phyloP scores from a whole-genome alignment of 2,888 invertebrate genomes.

The Ichneumoninae sp. region DNA sequence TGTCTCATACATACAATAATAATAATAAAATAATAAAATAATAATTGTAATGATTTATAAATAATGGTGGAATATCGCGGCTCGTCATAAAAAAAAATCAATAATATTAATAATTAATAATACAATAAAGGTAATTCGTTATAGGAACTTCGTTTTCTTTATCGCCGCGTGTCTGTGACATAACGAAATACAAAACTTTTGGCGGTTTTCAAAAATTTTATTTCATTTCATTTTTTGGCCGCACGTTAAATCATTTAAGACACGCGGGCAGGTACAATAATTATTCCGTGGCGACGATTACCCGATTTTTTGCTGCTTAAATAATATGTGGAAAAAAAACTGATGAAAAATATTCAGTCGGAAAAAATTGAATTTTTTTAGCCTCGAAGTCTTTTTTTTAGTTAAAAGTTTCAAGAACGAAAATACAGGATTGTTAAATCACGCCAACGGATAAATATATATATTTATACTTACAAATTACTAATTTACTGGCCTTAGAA shows the following conservation, averaged over 20 bases:
- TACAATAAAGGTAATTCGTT: constrained; percentile 50
- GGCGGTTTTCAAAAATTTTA: background rate
- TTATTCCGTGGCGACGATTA: constrained; percentile 51
- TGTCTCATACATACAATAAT: constrained; percentile 21
- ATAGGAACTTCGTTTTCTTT: constrained; percentile 58
- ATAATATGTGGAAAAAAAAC: constrained; percentile 1
- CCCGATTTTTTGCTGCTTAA: constrained; percentile 8
- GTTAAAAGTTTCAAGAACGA: constrained; percentile 3
- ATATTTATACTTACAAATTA: constrained; percentile 37
- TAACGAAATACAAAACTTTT: background rate
- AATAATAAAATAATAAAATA: constrained; percentile 40
- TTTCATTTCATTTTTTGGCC: constrained; percentile 1
- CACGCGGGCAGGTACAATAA: constrained; percentile 58
- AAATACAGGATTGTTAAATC: constrained; percentile 15
- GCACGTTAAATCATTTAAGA: constrained; percentile 18
- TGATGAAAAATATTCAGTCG: constrained; percentile 25
- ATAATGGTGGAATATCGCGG: constrained; percentile 33
- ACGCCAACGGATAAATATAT: constrained; percentile 37
- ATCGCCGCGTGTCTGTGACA: constrained; percentile 23
- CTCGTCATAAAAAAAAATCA: constrained; percentile 1
- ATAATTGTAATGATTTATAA: constrained; percentile 40
- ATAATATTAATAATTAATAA: constrained; percentile 56
- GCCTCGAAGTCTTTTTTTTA: background rate
- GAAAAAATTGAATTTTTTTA: background rate
- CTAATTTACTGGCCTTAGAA: constrained; percentile 38